Percentiles rank a stretch among this genome's conserved stretches.
phyloP scores from a whole-genome alignment of 2,113 vertebrate species.

The Ciconia boyciana region DNA sequence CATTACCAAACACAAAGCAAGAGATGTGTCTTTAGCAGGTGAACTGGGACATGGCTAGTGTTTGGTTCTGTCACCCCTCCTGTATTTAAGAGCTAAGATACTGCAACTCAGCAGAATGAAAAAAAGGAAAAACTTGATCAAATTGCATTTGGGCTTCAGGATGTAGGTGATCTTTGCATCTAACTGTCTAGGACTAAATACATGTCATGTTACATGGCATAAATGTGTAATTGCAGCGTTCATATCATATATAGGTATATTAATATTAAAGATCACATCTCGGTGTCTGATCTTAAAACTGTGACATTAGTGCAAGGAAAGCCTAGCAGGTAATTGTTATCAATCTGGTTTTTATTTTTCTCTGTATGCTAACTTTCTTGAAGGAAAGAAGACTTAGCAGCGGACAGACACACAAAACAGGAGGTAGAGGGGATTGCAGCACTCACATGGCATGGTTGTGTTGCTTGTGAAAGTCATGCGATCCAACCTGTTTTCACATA shows the following conservation, averaged over 20 bases:
- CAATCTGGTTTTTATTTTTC: neutral
- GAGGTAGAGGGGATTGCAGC: neutral
- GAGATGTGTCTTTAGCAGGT: neutral
- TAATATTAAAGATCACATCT: neutral
- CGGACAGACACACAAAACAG: fast-evolving
- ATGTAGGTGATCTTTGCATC: neutral
- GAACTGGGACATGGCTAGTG: neutral
- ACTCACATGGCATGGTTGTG: neutral
- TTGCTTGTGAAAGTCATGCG: fast-evolving
- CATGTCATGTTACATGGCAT: fast-evolving
- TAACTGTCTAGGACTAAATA: neutral
- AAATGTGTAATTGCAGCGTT: neutral
- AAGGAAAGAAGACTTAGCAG: neutral
- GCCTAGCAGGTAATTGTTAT: neutral
- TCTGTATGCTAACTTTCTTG: neutral
- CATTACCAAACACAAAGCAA: neutral
- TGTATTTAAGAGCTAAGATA: neutral
- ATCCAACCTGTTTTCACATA: neutral
- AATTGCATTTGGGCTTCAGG: neutral
- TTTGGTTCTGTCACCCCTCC: neutral
- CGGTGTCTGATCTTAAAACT: neutral
- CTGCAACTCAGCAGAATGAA: neutral
- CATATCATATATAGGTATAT: neutral
- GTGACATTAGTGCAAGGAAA: neutral
- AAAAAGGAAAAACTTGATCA: neutral